Percentiles rank a stretch among this genome's conserved stretches.
Conservation (phyloP, 2,888 invertebrate species). For the Acrobasis repandana region DNA sequence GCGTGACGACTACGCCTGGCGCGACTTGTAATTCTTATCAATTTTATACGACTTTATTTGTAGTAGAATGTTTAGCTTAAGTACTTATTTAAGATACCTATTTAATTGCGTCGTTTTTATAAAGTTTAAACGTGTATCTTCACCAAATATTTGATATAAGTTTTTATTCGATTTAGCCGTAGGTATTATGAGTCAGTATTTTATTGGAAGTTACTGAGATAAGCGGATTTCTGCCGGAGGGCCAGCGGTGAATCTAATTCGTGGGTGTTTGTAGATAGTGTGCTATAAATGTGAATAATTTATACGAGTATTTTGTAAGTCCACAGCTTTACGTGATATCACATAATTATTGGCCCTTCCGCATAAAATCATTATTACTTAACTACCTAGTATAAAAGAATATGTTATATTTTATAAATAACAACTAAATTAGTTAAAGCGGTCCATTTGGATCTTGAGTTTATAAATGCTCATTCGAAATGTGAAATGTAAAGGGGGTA, state of each 20-base stretch:
- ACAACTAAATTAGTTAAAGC: slow-evolving; percentile 59
- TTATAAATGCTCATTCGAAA: slow-evolving; percentile 74
- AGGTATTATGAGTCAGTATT: slow-evolving; percentile 78
- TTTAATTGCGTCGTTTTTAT: slow-evolving; percentile 73
- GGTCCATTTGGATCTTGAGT: slow-evolving; percentile 71
- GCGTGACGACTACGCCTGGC: slow-evolving; percentile 33
- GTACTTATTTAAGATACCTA: slow-evolving; percentile 64
- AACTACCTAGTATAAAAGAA: slow-evolving; percentile 53
- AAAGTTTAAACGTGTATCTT: slow-evolving; percentile 70
- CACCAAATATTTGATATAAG: slow-evolving; percentile 83
- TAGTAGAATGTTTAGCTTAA: slow-evolving; percentile 70
- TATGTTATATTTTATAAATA: slow-evolving; percentile 77
- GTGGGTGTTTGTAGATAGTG: slow-evolving; percentile 81
- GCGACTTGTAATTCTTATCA: slow-evolving; percentile 60
- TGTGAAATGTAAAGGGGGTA: slow-evolving; percentile 61
- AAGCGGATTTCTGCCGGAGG: slow-evolving; percentile 71
- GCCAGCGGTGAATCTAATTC: slow-evolving; percentile 67
- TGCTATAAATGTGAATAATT: slow-evolving; percentile 83
- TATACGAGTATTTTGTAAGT: slow-evolving; percentile 82
- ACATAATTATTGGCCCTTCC: slow-evolving; percentile 71
- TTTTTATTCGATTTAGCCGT: slow-evolving; percentile 80
- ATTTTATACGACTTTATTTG: slow-evolving; percentile 77
- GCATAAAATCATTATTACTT: slow-evolving; percentile 58
- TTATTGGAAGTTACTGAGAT: slow-evolving; percentile 71
- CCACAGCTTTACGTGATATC: slow-evolving; percentile 80